Evolutionary conservation across 2,797 vertebrate genomes (phyloP).

Genomic region (Mormyrus proboscirostris): DNA sequence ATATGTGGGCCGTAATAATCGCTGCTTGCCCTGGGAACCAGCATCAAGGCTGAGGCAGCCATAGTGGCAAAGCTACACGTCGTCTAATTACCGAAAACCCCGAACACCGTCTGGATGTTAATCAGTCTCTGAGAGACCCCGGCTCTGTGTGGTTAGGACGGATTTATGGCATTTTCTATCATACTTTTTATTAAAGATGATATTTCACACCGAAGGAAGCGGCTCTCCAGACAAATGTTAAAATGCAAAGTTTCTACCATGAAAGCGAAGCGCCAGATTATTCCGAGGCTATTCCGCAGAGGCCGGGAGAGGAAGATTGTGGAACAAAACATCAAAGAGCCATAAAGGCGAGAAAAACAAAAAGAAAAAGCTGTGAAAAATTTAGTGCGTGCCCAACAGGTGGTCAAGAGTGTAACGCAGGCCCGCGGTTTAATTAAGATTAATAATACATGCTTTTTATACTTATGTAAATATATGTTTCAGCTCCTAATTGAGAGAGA

Average conservation of each 20-base stretch:
- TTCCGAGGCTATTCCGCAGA: conserved; percentile 72
- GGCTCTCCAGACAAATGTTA: conserved; percentile 87
- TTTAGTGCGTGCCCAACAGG: conserved; percentile 77
- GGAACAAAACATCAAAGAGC: conserved; percentile 86
- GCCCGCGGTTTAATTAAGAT: conserved; percentile 71
- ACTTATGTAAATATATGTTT: conserved; percentile 66
- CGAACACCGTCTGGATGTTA: conserved; percentile 79
- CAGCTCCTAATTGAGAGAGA: conserved; percentile 43
- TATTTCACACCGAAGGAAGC: conserved; percentile 79
- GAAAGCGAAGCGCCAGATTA: conserved; percentile 81
- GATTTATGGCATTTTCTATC: conserved; percentile 80
- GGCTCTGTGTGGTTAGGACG: conserved; percentile 78
- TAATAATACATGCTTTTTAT: conserved; percentile 61
- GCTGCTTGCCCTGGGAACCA: conserved; percentile 73
- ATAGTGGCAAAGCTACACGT: conserved; percentile 69
- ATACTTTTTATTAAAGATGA: conserved; percentile 91
- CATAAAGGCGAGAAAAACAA: conserved; percentile 54
- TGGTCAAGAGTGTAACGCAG: conserved; percentile 70
- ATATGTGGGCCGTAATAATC: conserved; percentile 76
- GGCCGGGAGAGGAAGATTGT: conserved; percentile 66
- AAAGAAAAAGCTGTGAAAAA: conserved; percentile 71
- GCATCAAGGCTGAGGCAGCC: conserved; percentile 74
- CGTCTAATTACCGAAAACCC: conserved; percentile 82
- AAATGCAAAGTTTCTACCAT: conserved; percentile 90
- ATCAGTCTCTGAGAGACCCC: conserved; percentile 96